Evolutionary conservation across 2,797 vertebrate species (phyloP), one percentile per base, ranked within the genome.

Genomic region (Heteromormyrus szaboi): DNA sequence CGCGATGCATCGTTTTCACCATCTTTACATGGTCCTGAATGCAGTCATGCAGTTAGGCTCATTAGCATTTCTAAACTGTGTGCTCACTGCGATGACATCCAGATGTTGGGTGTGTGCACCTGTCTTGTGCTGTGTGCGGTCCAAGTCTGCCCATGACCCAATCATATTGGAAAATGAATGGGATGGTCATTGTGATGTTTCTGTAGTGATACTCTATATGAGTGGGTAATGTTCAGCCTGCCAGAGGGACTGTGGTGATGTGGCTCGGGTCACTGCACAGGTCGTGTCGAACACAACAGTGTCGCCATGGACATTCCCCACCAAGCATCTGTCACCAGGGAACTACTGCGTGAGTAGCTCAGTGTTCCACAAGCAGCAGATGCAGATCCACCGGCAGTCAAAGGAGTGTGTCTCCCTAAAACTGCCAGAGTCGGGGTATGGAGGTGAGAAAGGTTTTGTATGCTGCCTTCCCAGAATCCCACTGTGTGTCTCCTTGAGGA

Each of bases 291-390:
- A 4, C 83, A 48, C 25, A 41, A 19, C n/a, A 53, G 33, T 25
- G 4, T 89, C 53, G 4, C 41, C 51, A 1, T 5, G 22, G 9
- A 48, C n/a, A 0, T 91, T 91, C 37, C 0, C 0, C 7, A 54
- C 48, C 85, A 37, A 14, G 4, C 2, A 56, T 22, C 59, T 92
- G 83, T 51, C 81, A 0, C 4, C 62, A 44, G 91, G 87, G 14
- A 65, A 41, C 14, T 93, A 93, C 65, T 93, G 92, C 56, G 68
- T 93, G 41, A 91, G 14, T 9, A 91, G 90, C 76, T 91, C 88
- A 1, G 91, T 90, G 9, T 90, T 87, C 85, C 87, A 91, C 37
- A 85, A 41, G 33, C 22, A 65, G 2, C 50, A n/a, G 56, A 41
- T 8, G 7, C 88, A 22, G 17, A 11, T 22, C 22, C 86, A 68